Conservation (phyloP, 2,888 invertebrate genomes). For the Cremastinae sp. region DNA sequence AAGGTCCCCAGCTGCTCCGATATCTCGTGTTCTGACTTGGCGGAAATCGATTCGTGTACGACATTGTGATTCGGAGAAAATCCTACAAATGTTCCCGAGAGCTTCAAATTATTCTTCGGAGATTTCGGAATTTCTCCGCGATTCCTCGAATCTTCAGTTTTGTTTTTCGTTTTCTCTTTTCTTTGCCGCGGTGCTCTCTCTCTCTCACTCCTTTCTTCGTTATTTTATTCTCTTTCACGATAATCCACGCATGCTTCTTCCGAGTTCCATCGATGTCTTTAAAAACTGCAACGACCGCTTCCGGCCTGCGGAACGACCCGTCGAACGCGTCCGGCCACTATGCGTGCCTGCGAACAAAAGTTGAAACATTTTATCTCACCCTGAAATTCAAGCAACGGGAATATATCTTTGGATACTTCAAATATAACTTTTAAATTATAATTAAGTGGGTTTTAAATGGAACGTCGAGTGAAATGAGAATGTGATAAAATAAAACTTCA, state of each 20-base stretch:
- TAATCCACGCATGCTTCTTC: constrained; percentile 26
- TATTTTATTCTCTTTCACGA: constrained; percentile 55
- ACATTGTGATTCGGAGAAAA: constrained; percentile 68
- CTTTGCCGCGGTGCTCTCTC: constrained; percentile 29
- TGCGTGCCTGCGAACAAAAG: constrained; percentile 57
- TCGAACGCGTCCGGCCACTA: constrained; percentile 63
- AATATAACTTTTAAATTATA: too few relatives aligned
- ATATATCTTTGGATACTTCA: not conserved
- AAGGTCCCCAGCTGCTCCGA: constrained; percentile 84
- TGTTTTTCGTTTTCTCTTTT: constrained; percentile 9
- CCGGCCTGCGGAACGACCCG: constrained; percentile 59
- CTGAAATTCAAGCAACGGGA: not conserved
- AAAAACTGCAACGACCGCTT: constrained; percentile 48
- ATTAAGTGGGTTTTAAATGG: too few relatives aligned
- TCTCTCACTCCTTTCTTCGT: constrained; percentile 24
- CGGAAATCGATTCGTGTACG: constrained; percentile 78
- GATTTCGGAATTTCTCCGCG: not conserved
- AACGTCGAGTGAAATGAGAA: too few relatives aligned
- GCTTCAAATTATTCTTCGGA: constrained; percentile 5
- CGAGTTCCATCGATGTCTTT: constrained; percentile 30
- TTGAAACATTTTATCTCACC: constrained; percentile 17
- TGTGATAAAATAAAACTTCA: not conserved
- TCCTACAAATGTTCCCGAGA: constrained; percentile 1
- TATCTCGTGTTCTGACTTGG: constrained; percentile 77
- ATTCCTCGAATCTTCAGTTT: not conserved